Evolutionary conservation across 2,113 vertebrate species (phyloP), one percentile per base, ranked within the genome.

Genomic region (Oreochromis tanganicae): DNA sequence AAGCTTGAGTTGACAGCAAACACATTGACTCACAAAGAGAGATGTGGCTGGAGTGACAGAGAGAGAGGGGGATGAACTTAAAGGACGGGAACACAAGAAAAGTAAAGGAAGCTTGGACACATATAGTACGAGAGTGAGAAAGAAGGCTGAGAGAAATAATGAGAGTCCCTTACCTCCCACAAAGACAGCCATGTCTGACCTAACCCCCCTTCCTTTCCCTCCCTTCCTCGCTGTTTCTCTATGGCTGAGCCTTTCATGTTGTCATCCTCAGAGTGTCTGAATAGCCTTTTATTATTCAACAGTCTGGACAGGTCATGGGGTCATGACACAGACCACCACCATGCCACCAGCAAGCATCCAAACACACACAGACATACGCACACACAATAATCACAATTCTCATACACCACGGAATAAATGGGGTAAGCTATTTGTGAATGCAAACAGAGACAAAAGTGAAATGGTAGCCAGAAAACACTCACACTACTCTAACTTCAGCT

Each of bases 271-370:
- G 90, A 93, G 88, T 82, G 85, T 92, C 90, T 94, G 93, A 96
- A 96, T 94, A 93, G 93, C 86, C 93, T 95, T 94, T 94, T 95
- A 95, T 96, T 96, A 95, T 96, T 95, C 93, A 94, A 93, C 92
- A 95, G 94, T 89, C 91, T 93, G 92, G 85, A 87, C 78, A 90
- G 96, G 95, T 95, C 93, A 13, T 2, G 1, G 90, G 93, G 95
- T 95, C 93, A 92, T 8, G 5, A n/a, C 82, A 38, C 61, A 83
- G 90, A 90, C 94, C 93, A 85, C 92, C 90, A 93, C 86, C 89
- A 92, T 95, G 93, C 95, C 93, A 95, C 94, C 91, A 94, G 91
- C 93, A 94, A 95, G 91, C 94, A 92, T 85, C 84, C 90, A 87
- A 89, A 93, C 85, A 84, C 59, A 82, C 83, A n/a, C 50, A 17